phyloP scores from a whole-genome alignment of 2,797 vertebrate species.

The Gastrophryne carolinensis region DNA sequence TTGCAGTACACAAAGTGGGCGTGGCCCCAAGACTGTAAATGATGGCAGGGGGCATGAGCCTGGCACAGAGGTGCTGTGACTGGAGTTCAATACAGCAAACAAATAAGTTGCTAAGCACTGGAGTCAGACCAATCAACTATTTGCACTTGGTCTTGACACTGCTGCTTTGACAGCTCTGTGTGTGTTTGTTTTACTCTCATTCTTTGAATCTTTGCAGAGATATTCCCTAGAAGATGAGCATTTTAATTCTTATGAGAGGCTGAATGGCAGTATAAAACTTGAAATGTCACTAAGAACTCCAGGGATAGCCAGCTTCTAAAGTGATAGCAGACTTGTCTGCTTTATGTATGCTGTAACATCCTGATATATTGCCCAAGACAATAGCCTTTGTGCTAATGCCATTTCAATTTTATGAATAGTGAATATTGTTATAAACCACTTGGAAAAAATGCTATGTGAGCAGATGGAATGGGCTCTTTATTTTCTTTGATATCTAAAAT shows the following conservation, averaged over 20 bases:
- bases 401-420: conserved; percentile 65
- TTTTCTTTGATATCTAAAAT: conserved; percentile 23
- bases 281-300: conserved; percentile 66
- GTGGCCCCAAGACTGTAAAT: no score
- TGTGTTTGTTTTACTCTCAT: conserved; percentile 43
- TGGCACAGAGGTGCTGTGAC: no score
- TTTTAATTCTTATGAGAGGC: conserved; percentile 58
- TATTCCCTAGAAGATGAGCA: conserved; percentile 49
- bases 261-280: conserved; percentile 58
- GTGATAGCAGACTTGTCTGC: conserved; percentile 59
- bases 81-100: no score
- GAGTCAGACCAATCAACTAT: no score
- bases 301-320: conserved; percentile 60
- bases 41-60: no score
- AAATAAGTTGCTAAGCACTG: no score
- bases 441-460: conserved; percentile 40
- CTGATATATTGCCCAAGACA: conserved; percentile 62
- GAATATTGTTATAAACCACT: conserved; percentile 60
- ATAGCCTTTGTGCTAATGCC: conserved; percentile 60
- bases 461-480: conserved; percentile 38
- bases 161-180: neutral
- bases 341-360: conserved; percentile 62
- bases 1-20: no score
- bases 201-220: conserved; percentile 44
- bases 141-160: neutral